These are phyloP conservation scores for Sylvilagus floridanus DNA, from an alignment of 2,797 vertebrate species.

Conservation along the genomic window DNA sequence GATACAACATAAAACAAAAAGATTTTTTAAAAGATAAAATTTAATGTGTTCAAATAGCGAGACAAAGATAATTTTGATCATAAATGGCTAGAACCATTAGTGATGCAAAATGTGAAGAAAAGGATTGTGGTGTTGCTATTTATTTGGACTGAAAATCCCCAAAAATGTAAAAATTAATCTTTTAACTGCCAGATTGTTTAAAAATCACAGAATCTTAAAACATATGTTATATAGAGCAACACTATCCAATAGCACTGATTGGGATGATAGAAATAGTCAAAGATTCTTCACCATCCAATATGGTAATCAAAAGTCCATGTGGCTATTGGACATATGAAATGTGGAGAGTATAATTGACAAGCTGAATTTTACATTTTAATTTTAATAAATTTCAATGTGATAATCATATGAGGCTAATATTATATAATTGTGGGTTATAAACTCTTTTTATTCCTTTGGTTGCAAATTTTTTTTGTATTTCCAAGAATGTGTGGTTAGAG, in stretches of 20 bases:
- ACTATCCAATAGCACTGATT: neutral
- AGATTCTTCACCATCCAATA: neutral
- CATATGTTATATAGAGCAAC: neutral
- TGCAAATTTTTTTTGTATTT: neutral
- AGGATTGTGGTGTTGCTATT: neutral
- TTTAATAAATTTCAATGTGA: constrained; percentile 3
- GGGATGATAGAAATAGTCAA: neutral
- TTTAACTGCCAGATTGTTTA: neutral
- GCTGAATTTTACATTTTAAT: neutral
- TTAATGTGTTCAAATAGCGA: neutral
- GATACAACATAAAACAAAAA: neutral
- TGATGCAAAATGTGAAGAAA: neutral
- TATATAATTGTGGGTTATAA: neutral
- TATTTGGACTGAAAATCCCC: neutral
- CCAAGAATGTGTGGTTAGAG: neutral
- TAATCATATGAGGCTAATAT: neutral
- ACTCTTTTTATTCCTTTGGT: neutral
- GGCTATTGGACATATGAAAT: neutral
- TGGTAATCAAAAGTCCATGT: neutral
- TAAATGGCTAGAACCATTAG: neutral
- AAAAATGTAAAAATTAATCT: neutral
- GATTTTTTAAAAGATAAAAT: neutral
- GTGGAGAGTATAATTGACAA: neutral
- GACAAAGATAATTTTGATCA: neutral
- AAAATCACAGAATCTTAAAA: constrained; percentile 5